Evolutionary conservation across 2,888 invertebrate genomes (phyloP), one percentile per base, ranked within the genome.

Genomic region (Cordylochernes scorpioides): DNA sequence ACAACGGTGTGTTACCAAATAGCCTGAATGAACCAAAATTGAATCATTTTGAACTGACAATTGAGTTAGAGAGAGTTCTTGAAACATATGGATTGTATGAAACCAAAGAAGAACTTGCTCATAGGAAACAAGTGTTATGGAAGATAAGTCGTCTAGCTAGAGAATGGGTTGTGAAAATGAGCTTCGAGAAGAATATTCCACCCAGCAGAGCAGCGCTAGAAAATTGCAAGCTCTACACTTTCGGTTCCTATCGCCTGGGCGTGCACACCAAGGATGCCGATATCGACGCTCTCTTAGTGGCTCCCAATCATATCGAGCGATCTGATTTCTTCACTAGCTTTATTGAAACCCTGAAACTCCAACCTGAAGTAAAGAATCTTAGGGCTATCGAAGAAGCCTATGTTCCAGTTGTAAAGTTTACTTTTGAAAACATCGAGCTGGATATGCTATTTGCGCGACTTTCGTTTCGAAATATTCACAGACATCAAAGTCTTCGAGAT

Each of bases 391-490:
- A 94, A 54, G 94, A 94, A 52, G 97, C 97, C 0, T 99, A 75
- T 57, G 97, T 99, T 41, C 97, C 97, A 3, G 86, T 99, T 6
- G 88, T 99, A 41, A 97, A 97, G 59, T 84, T 99, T 80, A 80
- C 77, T 50, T 97, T 91, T 53, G 80, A 86, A 59, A 84, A 80
- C 17, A 88, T 97, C 42, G 97, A 97, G n/a, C n/a, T n/a, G n/a
- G n/a, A n/a, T n/a, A n/a, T n/a, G n/a, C n/a, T n/a, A n/a, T n/a
- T n/a, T n/a, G n/a, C n/a, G n/a, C n/a, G n/a, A n/a, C n/a, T n/a
- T n/a, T n/a, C n/a, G n/a, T n/a, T n/a, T n/a, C n/a, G n/a, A n/a
- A n/a, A n/a, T n/a, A n/a, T n/a, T n/a, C n/a, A n/a, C n/a, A n/a
- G n/a, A n/a, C n/a, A n/a, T n/a, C n/a, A n/a, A n/a, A n/a, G n/a